Evolutionary conservation across 2,888 invertebrate genomes (phyloP).

Genomic region (Brenthis hecate): DNA sequence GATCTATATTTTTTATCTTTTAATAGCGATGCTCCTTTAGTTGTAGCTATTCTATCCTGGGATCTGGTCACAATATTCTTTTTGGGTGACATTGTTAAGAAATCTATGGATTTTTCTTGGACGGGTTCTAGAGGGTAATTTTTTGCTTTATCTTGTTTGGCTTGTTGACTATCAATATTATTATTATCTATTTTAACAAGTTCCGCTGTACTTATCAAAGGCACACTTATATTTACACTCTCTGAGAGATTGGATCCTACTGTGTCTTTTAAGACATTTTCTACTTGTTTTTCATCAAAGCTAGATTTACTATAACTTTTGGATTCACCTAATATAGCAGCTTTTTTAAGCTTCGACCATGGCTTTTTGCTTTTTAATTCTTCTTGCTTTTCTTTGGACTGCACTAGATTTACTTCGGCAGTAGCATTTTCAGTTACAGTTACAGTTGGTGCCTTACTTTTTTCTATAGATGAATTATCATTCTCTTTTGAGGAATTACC

Average conservation of each 20-base stretch:
- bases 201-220: conserved; percentile 71
- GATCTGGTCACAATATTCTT: conserved; percentile 53
- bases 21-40: conserved; percentile 58
- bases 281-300: conserved; percentile 60
- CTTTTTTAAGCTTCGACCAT: conserved; percentile 91
- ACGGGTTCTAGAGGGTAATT: conserved; percentile 73
- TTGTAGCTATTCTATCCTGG: conserved; percentile 51
- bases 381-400: conserved; percentile 58
- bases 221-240: conserved; percentile 64
- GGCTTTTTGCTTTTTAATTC: conserved; percentile 82
- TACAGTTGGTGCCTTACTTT: conserved; percentile 51
- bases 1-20: conserved; percentile 88
- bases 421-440: conserved; percentile 55
- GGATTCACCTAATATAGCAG: conserved; percentile 83
- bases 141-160: conserved; percentile 69
- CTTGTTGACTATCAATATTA: conserved; percentile 65
- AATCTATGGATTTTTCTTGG: conserved; percentile 74
- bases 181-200: conserved; percentile 79
- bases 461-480: conserved; percentile 55
- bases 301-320: conserved; percentile 69
- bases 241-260: conserved; percentile 50
- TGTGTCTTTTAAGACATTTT: conserved; percentile 49
- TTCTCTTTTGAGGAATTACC: conserved; percentile 59
- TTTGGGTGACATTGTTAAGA: conserved; percentile 70
- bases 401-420: conserved; percentile 60